phyloP scores from a whole-genome alignment of 2,113 vertebrate genomes.

The Gadus macrocephalus region DNA sequence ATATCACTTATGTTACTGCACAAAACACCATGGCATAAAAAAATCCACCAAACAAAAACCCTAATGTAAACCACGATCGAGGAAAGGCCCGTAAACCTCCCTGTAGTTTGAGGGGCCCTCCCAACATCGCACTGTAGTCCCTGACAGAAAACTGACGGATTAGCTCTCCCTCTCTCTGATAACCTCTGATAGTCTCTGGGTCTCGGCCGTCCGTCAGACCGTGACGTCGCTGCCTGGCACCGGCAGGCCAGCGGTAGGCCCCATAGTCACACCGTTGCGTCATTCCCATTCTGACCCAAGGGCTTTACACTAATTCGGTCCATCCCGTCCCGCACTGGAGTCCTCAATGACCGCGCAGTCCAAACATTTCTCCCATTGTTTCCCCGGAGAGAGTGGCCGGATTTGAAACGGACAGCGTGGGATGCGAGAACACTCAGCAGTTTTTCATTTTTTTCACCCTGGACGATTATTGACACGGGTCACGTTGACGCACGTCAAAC shows the following conservation, averaged over 20 bases:
- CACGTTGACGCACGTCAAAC: slow-evolving; percentile 25
- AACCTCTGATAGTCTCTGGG: too few species aligned
- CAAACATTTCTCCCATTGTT: slow-evolving; percentile 68
- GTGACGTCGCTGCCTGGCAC: not conserved
- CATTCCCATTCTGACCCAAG: slow-evolving; percentile 61
- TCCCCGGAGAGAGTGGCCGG: slow-evolving; percentile 48
- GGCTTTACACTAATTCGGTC: slow-evolving; percentile 68
- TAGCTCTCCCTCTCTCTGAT: too few species aligned
- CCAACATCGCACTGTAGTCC: too few species aligned
- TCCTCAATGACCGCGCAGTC: slow-evolving; percentile 60
- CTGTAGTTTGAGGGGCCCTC: too few species aligned
- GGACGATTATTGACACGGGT: slow-evolving; percentile 19
- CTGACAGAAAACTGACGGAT: too few species aligned
- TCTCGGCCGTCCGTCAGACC: too few species aligned
- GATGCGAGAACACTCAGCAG: slow-evolving; percentile 59
- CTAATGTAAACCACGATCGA: too few species aligned
- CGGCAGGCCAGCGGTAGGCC: not conserved
- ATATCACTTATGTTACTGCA: too few species aligned
- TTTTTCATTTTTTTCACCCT: slow-evolving; percentile 28
- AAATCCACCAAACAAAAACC: too few species aligned
- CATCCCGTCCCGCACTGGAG: slow-evolving; percentile 59
- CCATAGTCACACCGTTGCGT: slow-evolving; percentile 33
- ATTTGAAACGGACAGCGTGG: slow-evolving; percentile 52
- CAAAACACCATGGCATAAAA: too few species aligned
- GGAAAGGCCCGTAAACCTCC: too few species aligned